Evolutionary conservation across 2,797 vertebrate genomes (phyloP), one percentile per base, ranked within the genome.

Genomic region (Halcyon badia): DNA sequence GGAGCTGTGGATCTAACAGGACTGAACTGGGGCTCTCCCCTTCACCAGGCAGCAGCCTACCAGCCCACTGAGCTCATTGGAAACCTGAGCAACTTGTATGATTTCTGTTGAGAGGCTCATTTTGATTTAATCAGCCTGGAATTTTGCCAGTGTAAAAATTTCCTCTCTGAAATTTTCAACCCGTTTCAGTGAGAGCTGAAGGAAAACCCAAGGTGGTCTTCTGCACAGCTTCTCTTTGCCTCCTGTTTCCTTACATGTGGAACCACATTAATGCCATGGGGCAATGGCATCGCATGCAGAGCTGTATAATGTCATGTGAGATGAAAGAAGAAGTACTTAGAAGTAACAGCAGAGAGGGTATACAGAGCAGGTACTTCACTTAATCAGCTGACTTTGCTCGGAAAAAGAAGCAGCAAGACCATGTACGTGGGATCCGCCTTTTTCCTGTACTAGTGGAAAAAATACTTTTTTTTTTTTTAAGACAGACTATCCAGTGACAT

Each of bases 11-110:
- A 49, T 71, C 64, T 57, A 31, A 49, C 0, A 0, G 79, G 62
- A 22, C 37, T 79, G 88, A 91, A 51, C 66, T 8, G 2, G 64
- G 88, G 66, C 71, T 95, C 20, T 87, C 60, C 68, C 48, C 0
- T 0, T 18, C 83, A 64, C 81, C 62, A 56, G 65, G 54, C 72
- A 60, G 68, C 87, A 94, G 89, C 73, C 61, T 64, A 10, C 49
- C 79, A 96, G 44, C 75, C 26, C 52, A 15, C 94, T 96, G 96
- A 96, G 72, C 82, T 96, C 96, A 94, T 1, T 2, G 10, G 94
- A 94, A 96, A 96, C 33, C 60, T 39, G 89, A 96, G 90, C 88
- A 94, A 71, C 68, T 70, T 2, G 0, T 78, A 89, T 78, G 33
- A 78, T 75, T 95, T 81, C 37, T 92, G 82, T 61, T 51, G 57